Base-by-base conservation (phyloP, 2,113 vertebrate species). In the Callocephalon fimbriatum region DNA sequence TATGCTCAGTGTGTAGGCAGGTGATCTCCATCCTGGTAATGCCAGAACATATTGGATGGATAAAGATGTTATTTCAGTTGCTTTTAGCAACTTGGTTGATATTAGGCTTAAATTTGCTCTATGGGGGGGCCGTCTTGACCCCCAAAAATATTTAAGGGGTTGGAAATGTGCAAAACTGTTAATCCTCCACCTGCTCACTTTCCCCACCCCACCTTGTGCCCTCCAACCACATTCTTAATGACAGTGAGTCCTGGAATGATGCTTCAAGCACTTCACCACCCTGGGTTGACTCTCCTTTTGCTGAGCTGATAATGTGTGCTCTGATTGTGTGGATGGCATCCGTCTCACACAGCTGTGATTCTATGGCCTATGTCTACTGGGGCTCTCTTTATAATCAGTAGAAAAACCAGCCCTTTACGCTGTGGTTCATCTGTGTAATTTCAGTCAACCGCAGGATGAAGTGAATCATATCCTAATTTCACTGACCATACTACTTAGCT, bases 311-410 rank as follows among this genome's bases (percentile, higher is more conserved):
- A 11, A 32, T 14, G 8, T 3, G n/a, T 50, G 32, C 29, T 61
- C 44, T 0, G 0, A 0, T 26, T 23, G 35, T 13, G 15, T 11
- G 81, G 9, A 19, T 4, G 6, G 47, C 7, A 25, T 44, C 75
- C 11, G 2, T 80, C 11, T 15, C 23, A 15, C 40, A 12, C 13
- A 21, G 20, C 44, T 3, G 5, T 16, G 3, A 26, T 7, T 53
- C 65, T 32, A 5, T 58, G 26, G 7, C 47, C 48, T 67, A 44
- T 3, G 16, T 47, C 58, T 65, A 2, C 42, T n/a, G 35, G 2
- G 31, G 6, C 27, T 89, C 2, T 84, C 35, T 51, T 62, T 10
- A 27, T 23, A 40, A 87, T 32, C 29, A 32, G 42, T 3, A 54
- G 35, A 48, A 40, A 45, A 90, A 42, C 14, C 21, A 26, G 29